phyloP scores from a whole-genome alignment of 2,797 vertebrate genomes.

The Cyclopterus lumpus region DNA sequence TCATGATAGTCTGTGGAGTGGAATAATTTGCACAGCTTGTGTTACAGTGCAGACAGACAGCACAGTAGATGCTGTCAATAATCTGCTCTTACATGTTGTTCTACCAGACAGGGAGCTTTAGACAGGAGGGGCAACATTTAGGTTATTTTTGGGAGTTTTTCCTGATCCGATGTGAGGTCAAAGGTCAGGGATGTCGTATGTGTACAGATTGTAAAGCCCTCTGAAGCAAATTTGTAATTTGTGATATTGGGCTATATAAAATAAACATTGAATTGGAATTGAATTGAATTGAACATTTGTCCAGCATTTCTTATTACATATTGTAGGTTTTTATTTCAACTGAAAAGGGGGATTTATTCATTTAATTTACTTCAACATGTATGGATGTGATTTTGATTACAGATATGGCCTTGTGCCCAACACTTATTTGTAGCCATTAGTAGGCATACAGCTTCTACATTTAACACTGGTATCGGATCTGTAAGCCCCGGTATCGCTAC shows the following conservation, averaged over 20 bases:
- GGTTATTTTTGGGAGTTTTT: no score
- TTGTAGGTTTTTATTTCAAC: not conserved
- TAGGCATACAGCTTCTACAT: no score
- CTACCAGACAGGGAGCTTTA: not conserved
- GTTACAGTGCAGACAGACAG: conserved; percentile 22
- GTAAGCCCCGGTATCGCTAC: no score
- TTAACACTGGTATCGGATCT: no score
- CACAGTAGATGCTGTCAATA: not conserved
- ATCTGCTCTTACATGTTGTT: not conserved
- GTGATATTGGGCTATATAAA: no score
- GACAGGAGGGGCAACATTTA: not conserved
- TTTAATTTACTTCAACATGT: not conserved
- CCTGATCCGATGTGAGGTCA: no score
- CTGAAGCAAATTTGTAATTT: no score
- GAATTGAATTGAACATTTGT: no score
- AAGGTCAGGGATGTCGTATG: no score
- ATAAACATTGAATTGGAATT: no score
- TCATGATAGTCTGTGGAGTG: conserved; percentile 16
- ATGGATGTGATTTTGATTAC: conserved; percentile 9
- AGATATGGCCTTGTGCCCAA: not conserved
- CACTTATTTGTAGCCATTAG: not conserved
- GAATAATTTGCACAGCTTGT: conserved; percentile 10
- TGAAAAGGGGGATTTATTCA: not conserved
- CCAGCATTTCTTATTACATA: not conserved
- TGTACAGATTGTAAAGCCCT: no score